Conservation (phyloP, 2,797 vertebrate genomes). For the Cygnus olor region DNA sequence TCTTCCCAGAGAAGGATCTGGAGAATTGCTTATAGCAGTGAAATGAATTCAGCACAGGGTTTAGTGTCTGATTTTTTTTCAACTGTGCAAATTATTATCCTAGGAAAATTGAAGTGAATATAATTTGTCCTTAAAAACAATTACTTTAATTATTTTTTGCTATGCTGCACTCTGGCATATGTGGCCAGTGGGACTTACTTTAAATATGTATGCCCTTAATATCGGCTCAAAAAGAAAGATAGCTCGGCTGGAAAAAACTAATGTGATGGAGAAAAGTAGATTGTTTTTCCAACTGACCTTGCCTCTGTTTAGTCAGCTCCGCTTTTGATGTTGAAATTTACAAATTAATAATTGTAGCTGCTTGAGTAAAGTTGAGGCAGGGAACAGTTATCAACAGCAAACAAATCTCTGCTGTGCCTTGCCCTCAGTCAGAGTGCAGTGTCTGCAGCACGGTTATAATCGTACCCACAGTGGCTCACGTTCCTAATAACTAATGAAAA, state of each 20-base stretch:
- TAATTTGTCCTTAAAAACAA: slow-evolving; percentile 33
- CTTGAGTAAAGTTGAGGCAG: background rate
- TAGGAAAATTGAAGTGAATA: background rate
- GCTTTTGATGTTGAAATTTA: slow-evolving; percentile 26
- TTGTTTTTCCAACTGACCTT: slow-evolving; percentile 23
- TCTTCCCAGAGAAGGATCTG: background rate
- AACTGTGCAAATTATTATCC: background rate
- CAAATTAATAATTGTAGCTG: slow-evolving; percentile 24
- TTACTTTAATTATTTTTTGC: slow-evolving; percentile 38
- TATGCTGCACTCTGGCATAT: background rate
- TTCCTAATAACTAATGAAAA: background rate
- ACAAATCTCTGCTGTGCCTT: background rate
- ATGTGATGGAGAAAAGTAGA: background rate
- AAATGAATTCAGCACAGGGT: background rate
- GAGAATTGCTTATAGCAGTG: background rate
- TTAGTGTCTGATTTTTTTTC: background rate
- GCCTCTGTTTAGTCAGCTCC: slow-evolving; percentile 26
- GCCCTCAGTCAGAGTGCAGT: accelerated
- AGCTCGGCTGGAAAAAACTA: background rate
- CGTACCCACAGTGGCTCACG: background rate
- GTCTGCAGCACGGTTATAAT: background rate
- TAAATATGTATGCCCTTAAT: background rate
- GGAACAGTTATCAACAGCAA: background rate
- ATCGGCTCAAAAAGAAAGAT: background rate
- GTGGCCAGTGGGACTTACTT: background rate